Evolutionary conservation across 2,113 vertebrate genomes (phyloP).

Genomic region (Genyomyrus donnyi): DNA sequence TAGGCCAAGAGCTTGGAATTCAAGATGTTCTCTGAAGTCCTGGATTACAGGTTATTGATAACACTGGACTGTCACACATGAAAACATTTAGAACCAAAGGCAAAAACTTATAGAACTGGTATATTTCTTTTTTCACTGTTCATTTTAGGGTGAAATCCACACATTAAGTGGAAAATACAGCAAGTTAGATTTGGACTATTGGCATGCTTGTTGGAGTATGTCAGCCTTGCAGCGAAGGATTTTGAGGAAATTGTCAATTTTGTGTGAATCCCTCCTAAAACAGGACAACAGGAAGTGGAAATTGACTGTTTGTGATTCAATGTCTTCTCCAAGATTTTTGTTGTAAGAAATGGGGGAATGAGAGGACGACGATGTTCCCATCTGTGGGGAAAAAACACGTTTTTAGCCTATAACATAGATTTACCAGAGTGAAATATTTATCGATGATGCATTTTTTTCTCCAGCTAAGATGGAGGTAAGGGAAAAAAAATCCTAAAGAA

Average conservation of each 20-base stretch:
- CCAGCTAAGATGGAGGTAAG: background rate
- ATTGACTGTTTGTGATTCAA: slow-evolving; percentile 47
- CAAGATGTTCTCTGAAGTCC: background rate
- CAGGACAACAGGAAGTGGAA: slow-evolving; percentile 66
- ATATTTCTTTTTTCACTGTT: background rate
- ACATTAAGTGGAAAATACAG: background rate
- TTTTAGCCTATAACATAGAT: background rate
- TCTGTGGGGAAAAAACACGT: slow-evolving; percentile 35
- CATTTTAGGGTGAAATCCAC: background rate
- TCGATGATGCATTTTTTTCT: no score
- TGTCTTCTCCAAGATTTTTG: slow-evolving; percentile 49
- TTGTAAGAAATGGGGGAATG: slow-evolving; percentile 48
- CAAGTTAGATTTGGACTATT: slow-evolving; percentile 41
- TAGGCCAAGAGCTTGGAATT: background rate
- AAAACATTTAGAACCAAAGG: background rate
- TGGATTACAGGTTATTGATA: background rate
- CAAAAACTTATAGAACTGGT: background rate
- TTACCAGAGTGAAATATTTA: background rate
- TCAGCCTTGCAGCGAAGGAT: slow-evolving; percentile 59
- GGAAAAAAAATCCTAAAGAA: no score
- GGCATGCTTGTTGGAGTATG: slow-evolving; percentile 33
- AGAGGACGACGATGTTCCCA: slow-evolving; percentile 53
- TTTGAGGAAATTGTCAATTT: slow-evolving; percentile 70
- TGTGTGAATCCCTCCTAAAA: slow-evolving; percentile 66
- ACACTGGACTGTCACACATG: background rate